A percentile compares a stretch with the other conserved stretches of the same genome.
Evolutionary conservation across 1,140 invertebrate species (phyloP).

Genomic region (Lanistes nyassanus): DNA sequence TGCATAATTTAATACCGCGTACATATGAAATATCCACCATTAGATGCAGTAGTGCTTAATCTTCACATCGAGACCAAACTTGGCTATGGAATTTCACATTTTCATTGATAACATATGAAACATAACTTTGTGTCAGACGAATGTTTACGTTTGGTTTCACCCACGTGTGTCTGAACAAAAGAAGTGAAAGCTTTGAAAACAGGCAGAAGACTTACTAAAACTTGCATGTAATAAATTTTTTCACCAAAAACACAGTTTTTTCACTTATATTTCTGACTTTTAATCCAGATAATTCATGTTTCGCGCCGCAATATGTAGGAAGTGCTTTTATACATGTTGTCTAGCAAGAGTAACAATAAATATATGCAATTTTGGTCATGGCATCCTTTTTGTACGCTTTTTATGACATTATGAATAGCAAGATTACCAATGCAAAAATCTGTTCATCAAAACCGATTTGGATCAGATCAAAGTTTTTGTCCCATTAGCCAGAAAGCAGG

Average conservation of each 20-base stretch:
- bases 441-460: background rate
- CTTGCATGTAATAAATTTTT: background rate
- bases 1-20: slow-evolving; percentile 40
- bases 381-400: background rate
- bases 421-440: background rate
- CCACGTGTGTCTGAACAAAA: too few relatives aligned
- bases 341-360: background rate
- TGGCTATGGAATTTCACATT: background rate
- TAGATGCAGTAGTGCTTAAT: background rate
- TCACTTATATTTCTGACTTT: background rate
- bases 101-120: too few relatives aligned
- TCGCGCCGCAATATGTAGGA: slow-evolving; percentile 24
- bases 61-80: slow-evolving; percentile 14
- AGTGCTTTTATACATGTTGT: background rate
- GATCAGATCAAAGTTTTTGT: background rate
- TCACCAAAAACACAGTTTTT: background rate
- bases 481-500: too few relatives aligned
- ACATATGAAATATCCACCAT: slow-evolving; percentile 12
- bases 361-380: too few relatives aligned
- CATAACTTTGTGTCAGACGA: too few relatives aligned
- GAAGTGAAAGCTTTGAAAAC: too few relatives aligned
- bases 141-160: too few relatives aligned
- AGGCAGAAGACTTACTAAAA: too few relatives aligned
- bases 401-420: background rate
- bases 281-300: slow-evolving; percentile 11